These are phyloP conservation scores for Cydia fagiglandana DNA, from an alignment of 1,140 invertebrate genomes.

Conservation along the genomic window DNA sequence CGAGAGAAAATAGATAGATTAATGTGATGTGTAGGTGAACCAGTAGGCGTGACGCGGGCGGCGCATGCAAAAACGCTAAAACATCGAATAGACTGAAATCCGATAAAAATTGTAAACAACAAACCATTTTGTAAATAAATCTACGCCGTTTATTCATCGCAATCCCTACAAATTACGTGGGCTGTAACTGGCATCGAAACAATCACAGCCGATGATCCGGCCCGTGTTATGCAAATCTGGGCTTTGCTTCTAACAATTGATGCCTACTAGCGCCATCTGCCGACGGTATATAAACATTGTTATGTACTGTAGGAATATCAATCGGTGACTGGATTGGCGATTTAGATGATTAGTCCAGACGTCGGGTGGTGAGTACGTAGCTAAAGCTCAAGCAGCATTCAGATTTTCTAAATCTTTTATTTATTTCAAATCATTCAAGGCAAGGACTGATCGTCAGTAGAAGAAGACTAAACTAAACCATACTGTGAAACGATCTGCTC, in stretches of 20 bases:
- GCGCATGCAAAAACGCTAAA: neutral
- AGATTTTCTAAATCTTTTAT: too few species aligned
- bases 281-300: conserved; percentile 31
- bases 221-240: conserved; percentile 69
- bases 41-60: neutral
- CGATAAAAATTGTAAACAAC: conserved; percentile 21
- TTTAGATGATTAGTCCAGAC: neutral
- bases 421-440: too few species aligned
- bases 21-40: neutral
- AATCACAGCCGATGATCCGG: conserved; percentile 70
- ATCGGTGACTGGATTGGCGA: neutral
- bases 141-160: conserved; percentile 59
- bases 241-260: conserved; percentile 65
- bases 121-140: conserved; percentile 50
- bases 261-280: conserved; percentile 46
- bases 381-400: too few species aligned
- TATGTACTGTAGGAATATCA: conserved; percentile 6
- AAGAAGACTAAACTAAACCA: too few species aligned
- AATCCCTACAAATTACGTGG: conserved; percentile 70
- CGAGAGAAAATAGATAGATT: neutral
- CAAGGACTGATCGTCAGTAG: too few species aligned
- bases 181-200: conserved; percentile 64
- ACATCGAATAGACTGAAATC: neutral
- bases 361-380: too few species aligned
- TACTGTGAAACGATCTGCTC: too few species aligned